Base-by-base conservation (phyloP, 53 echinoderm and acorn worm species). In the Echinometra lucunter region DNA sequence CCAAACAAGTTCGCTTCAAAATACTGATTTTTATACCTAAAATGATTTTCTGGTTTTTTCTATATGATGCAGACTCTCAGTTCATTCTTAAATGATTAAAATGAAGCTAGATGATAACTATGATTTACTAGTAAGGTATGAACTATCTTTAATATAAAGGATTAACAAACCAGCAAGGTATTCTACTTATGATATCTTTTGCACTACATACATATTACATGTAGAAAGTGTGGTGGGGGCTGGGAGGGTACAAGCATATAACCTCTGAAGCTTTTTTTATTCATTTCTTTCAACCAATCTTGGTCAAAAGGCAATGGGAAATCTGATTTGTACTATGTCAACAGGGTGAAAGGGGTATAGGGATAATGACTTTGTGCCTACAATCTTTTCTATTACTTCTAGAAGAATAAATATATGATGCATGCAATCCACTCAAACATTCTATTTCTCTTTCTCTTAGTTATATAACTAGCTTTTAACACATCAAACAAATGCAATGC, bases 401-500 rank as follows among this genome's bases (percentile, higher is more conserved):
- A 85, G 3, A 4, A 47, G 27, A 49, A n/a, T 45, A 78, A 85
- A 10, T 85, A 85, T 38, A 38, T 19, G 28, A 7, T n/a, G 85
- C 85, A 85, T 85, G 85, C 85, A 81, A 4, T 32, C 30, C 32
- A 32, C 1, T 69, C 66, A 74, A 74, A 74, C 74, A 82, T 23
- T 45, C 45, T 53, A 7, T 85, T 45, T 85, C 85, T 47, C 3
- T 27, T 49, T 8, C 45, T 23, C 45, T 44, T 75, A 44, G 45
- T 82, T 37, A 78, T 30, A 53, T 0, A 34, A 40, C 37, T 6
- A 85, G 85, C n/a, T 30, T 47, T 27, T 85, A 47, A 85, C 85
- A 85, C 27, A 85, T 25, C 45, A 85, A 85, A 85, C 45, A n/a
- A 49, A 85, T 85, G 85, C 85, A 85, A 85, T 85, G 85, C 85